phyloP scores from a whole-genome alignment of 1,140 invertebrate genomes.

The Belonocnema kinseyi region DNA sequence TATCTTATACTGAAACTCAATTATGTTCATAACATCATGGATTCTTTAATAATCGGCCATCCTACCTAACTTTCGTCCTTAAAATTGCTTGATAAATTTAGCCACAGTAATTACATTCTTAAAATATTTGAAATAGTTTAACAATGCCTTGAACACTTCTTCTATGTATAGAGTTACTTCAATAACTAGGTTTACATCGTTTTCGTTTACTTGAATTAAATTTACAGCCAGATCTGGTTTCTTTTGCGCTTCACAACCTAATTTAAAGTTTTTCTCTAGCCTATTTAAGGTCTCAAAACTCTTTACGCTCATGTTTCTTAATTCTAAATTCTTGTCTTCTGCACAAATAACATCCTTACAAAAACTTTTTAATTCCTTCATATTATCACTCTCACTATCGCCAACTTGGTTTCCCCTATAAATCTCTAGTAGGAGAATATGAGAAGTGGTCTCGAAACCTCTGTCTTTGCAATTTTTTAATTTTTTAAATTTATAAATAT shows the following conservation, averaged over 20 bases:
- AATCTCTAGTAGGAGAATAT: neutral
- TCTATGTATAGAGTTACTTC: neutral
- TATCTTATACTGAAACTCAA: too few species aligned
- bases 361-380: neutral
- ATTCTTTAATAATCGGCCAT: slow-evolving; percentile 14
- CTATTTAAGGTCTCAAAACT: too few species aligned
- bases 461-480: neutral
- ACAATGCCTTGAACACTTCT: too few species aligned
- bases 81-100: too few species aligned
- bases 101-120: too few species aligned
- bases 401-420: neutral
- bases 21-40: too few species aligned
- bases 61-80: neutral
- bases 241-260: too few species aligned
- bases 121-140: too few species aligned
- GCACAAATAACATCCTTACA: neutral
- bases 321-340: neutral
- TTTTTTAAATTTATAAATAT: too few species aligned
- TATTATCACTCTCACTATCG: neutral
- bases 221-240: too few species aligned
- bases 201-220: neutral
- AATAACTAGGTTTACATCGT: neutral
- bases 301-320: too few species aligned
- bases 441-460: neutral
- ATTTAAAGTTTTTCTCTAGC: too few species aligned